Evolutionary conservation across 2,888 invertebrate species (phyloP), one percentile per base, ranked within the genome.

Genomic region (Amphipyra tragopoginis): DNA sequence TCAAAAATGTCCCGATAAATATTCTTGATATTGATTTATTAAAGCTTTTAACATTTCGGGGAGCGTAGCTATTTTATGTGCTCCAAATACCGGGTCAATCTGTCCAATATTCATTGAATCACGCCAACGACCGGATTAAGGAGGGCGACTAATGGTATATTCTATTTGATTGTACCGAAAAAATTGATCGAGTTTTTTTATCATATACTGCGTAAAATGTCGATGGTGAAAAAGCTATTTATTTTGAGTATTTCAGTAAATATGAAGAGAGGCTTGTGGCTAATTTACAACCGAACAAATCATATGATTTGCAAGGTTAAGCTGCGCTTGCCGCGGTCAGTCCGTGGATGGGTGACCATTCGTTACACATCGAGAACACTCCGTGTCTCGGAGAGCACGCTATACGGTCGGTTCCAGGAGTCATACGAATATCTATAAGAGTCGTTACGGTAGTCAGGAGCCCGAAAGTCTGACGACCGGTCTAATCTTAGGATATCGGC

Each of bases 81-180:
- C 45, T 40, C 40, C 43, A 56, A 51, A 63, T 64, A 45, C 45
- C 48, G 44, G 34, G 8, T 26, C 15, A 58, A 51, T 69, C n/a
- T 33, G 43, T 33, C 45, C 39, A 42, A 50, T 67, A 55, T 48
- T 64, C 53, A 60, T 69, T 63, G 56, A 57, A 75, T 64, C 11
- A 13, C 26, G 4, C 50, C 11, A 40, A 53, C 15, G 52, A 48
- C 21, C 44, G 36, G 9, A 57, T 59, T 53, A 59, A 69, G 53
- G 15, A 43, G 52, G 7, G 49, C 57, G 54, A 72, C 42, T 61
- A 68, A 68, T 60, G 44, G 59, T 5, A 59, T 34, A 43, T 45
- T 36, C 29, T 47, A 45, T 68, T 42, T 49, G 67, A 49, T 34
- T 40, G 29, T 7, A 36, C 40, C 29, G 51, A n/a, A 54, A 60